These are phyloP conservation scores for Drosophila aff. DNA, from an alignment of 1,140 invertebrate species.

Conservation along the genomic window DNA sequence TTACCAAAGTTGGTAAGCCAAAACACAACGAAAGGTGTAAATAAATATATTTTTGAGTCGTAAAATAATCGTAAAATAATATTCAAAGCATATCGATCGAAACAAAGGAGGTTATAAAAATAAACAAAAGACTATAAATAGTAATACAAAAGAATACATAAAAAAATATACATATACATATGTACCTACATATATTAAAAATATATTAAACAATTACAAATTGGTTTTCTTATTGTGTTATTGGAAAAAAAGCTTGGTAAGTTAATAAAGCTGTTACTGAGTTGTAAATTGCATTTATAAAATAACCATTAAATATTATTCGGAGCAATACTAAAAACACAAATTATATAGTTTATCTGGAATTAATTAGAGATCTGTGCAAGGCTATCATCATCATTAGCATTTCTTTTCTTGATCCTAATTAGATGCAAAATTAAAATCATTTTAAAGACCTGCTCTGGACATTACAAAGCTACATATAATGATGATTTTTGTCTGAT, in stretches of 20 bases:
- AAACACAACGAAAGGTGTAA: conserved; percentile 6
- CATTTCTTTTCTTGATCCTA: conserved; percentile 6
- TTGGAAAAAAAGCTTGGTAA: not conserved
- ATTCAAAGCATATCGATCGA: not conserved
- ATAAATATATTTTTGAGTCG: conserved; percentile 6
- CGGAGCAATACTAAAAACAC: not conserved
- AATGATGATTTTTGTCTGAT: conserved; percentile 17
- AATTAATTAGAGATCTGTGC: not conserved
- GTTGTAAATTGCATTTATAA: not conserved
- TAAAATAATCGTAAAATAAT: conserved; percentile 17
- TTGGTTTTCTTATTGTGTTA: not conserved
- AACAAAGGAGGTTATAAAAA: not conserved
- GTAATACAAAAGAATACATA: not conserved
- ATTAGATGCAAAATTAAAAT: conserved; percentile 17
- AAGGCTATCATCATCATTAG: not conserved
- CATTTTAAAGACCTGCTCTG: conserved; percentile 13
- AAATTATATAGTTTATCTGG: not conserved
- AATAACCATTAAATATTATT: not conserved
- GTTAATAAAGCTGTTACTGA: not conserved
- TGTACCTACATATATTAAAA: not conserved
- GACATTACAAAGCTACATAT: not conserved
- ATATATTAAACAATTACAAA: not conserved
- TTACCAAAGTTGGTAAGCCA: not conserved
- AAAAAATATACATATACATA: no score
- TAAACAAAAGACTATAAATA: not conserved